Evolutionary conservation across 2,113 vertebrate genomes (phyloP).

Genomic region (Xyrauchen texanus): DNA sequence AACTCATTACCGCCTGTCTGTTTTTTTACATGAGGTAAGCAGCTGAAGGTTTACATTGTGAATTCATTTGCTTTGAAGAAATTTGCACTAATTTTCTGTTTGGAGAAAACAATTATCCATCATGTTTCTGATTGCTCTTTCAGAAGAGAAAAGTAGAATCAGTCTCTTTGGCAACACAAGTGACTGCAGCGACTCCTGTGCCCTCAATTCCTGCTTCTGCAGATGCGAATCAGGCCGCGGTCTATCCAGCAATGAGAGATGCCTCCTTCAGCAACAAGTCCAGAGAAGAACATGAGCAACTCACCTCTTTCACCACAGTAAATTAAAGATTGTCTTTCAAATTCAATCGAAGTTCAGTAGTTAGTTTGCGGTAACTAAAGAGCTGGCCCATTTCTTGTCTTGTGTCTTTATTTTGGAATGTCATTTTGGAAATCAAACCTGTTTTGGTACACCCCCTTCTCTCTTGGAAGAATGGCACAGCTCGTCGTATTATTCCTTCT

Average conservation of each 20-base stretch:
- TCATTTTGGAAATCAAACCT: background rate
- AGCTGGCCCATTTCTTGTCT: background rate
- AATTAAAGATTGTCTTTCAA: background rate
- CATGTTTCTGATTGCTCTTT: conserved; percentile 53
- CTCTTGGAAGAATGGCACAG: conserved; percentile 80
- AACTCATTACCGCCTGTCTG: background rate
- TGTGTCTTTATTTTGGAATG: background rate
- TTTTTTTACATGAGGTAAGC: conserved; percentile 10
- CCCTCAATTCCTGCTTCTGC: conserved; percentile 74
- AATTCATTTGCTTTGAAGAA: background rate
- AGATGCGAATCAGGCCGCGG: conserved; percentile 81
- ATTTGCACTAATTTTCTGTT: background rate
- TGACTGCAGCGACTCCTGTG: conserved; percentile 78
- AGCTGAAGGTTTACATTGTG: background rate
- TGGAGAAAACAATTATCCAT: background rate
- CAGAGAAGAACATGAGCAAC: conserved; percentile 74
- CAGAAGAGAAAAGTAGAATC: conserved; percentile 90
- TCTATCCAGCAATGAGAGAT: conserved; percentile 79
- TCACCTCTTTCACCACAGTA: conserved; percentile 65
- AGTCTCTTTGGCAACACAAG: conserved; percentile 76
- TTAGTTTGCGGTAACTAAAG: too few relatives aligned
- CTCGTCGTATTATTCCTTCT: conserved; percentile 76
- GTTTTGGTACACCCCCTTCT: background rate
- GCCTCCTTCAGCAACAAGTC: conserved; percentile 69
- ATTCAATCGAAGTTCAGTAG: background rate